Conservation (phyloP, 1,140 invertebrate species). For the Leptoteleia sp. region DNA sequence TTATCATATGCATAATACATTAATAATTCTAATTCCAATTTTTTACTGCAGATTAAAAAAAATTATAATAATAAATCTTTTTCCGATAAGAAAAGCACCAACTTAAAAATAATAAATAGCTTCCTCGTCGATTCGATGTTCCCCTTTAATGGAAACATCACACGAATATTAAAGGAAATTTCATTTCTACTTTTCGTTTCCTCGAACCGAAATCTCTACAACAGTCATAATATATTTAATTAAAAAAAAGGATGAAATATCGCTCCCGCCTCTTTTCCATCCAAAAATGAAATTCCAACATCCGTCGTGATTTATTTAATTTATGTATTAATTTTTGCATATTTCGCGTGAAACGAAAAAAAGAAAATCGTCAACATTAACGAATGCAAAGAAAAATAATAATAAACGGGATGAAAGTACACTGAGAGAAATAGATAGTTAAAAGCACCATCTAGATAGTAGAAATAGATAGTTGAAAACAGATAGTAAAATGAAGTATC, state of each 20-base stretch:
- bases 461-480: too few relatives aligned
- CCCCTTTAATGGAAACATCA: constrained; percentile 58
- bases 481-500: too few relatives aligned
- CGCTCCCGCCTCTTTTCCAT: constrained; percentile 11
- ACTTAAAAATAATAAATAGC: constrained; percentile 57
- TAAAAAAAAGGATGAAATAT: too few relatives aligned
- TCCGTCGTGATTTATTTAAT: constrained; percentile 36
- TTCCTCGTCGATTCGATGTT: constrained; percentile 40
- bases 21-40: too few relatives aligned
- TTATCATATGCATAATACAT: too few relatives aligned
- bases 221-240: constrained; percentile 52
- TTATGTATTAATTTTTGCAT: constrained; percentile 32
- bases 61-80: constrained; percentile 41
- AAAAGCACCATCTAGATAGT: too few relatives aligned
- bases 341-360: constrained; percentile 12
- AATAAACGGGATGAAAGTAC: neutral
- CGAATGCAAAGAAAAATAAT: constrained; percentile 21
- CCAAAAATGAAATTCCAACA: constrained; percentile 22
- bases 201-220: constrained; percentile 39
- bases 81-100: constrained; percentile 36
- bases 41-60: constrained; percentile 6
- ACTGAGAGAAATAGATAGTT: too few relatives aligned
- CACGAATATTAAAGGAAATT: constrained; percentile 58
- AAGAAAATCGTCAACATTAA: constrained; percentile 36
- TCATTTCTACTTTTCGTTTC: constrained; percentile 52